phyloP scores from a whole-genome alignment of 1,140 invertebrate genomes.

The Dinothrombium tinctorium region DNA sequence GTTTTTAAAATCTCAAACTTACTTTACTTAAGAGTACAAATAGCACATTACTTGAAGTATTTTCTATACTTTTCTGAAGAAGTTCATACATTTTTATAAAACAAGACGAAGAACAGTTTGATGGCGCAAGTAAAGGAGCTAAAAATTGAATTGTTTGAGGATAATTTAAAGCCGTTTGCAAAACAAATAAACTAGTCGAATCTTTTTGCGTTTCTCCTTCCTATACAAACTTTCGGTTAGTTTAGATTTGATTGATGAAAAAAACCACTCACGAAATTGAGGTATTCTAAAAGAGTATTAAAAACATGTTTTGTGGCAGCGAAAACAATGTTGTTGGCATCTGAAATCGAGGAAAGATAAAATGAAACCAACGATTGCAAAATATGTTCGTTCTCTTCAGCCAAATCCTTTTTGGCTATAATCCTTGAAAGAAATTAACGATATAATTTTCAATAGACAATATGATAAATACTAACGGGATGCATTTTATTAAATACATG shows the following conservation, averaged over 20 bases:
- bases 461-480: neutral
- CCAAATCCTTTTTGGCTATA: neutral
- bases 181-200: neutral
- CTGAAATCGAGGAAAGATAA: neutral
- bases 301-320: neutral
- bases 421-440: neutral
- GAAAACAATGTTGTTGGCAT: neutral
- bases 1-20: neutral
- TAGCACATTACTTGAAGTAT: neutral
- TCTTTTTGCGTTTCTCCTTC: neutral
- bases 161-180: neutral
- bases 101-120: neutral
- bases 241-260: neutral
- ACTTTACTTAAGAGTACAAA: conserved; percentile 1
- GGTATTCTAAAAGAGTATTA: neutral
- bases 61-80: neutral
- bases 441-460: too few species aligned
- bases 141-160: neutral
- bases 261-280: neutral
- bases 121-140: neutral
- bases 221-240: neutral
- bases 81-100: neutral
- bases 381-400: neutral
- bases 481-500: neutral
- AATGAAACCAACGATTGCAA: neutral